Conservation (phyloP, 2,888 invertebrate genomes). For the Tridacna gigas region DNA sequence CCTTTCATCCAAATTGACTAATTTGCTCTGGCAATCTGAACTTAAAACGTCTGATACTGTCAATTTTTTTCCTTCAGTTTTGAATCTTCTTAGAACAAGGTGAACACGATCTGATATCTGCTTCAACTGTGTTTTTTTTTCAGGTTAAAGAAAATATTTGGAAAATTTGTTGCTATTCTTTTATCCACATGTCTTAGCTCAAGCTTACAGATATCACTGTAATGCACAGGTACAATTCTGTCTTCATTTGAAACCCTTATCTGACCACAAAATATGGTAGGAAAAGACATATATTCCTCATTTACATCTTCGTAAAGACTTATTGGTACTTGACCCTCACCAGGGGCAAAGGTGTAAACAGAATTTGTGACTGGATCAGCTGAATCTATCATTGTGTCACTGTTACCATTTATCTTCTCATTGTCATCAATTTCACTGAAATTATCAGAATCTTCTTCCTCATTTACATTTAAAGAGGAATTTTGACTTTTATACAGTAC, state of each 20-base stretch:
- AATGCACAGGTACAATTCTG: conserved; percentile 5
- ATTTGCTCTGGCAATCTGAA: not conserved
- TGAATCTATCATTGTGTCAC: conserved; percentile 51
- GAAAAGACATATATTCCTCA: conserved; percentile 24
- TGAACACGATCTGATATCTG: not conserved
- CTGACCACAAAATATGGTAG: conserved; percentile 27
- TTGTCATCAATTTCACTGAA: conserved; percentile 37
- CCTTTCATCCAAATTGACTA: conserved; percentile 1
- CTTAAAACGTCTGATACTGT: not conserved
- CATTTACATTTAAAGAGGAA: too few relatives aligned
- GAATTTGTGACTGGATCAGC: not conserved
- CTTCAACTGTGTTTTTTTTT: not conserved
- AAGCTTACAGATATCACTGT: conserved; percentile 15
- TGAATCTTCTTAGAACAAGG: not conserved
- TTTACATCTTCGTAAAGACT: conserved; percentile 11
- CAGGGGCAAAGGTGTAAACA: not conserved
- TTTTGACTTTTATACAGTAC: too few relatives aligned
- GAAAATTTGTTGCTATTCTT: conserved; percentile 2
- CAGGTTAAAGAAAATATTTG: not conserved
- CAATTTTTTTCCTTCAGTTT: conserved; percentile 3
- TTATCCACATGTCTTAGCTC: conserved; percentile 1
- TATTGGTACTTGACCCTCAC: not conserved
- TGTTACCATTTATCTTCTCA: conserved; percentile 30
- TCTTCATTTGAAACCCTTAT: not conserved
- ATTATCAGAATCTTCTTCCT: conserved; percentile 16